Evolutionary conservation across 2,797 vertebrate genomes (phyloP).

Genomic region (Tarsius wallacei): DNA sequence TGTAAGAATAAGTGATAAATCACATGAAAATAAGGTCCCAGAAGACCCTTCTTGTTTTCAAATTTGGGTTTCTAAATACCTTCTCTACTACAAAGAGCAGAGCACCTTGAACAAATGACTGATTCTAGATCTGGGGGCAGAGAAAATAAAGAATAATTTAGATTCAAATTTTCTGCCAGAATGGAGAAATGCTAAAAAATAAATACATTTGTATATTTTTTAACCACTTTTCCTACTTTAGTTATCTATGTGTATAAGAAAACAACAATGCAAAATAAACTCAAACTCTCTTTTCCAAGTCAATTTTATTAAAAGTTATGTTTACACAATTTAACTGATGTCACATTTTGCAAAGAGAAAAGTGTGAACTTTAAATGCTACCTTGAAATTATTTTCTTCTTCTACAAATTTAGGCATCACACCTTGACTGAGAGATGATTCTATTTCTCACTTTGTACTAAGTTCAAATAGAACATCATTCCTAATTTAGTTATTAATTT

Average conservation of each 20-base stretch:
- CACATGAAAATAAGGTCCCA: background rate
- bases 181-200: background rate
- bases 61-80: background rate
- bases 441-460: conserved; percentile 48
- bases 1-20: background rate
- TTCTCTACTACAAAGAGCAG: background rate
- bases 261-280: background rate
- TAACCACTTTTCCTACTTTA: background rate
- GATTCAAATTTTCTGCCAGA: background rate
- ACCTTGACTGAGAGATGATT: background rate
- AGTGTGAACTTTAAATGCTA: conserved; percentile 49
- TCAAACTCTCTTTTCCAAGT: background rate
- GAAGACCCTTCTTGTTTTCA: background rate
- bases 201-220: too few species aligned
- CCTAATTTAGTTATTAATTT: conserved; percentile 65
- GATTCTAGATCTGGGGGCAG: background rate
- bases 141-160: background rate
- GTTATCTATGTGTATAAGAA: background rate
- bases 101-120: background rate
- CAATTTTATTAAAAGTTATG: conserved; percentile 9
- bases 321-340: background rate
- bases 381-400: conserved; percentile 42
- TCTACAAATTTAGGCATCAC: background rate
- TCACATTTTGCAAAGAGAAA: conserved; percentile 5
- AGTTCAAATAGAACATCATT: conserved; percentile 68